phyloP scores from a whole-genome alignment of 2,888 invertebrate species.

The Lasioglossum vierecki region DNA sequence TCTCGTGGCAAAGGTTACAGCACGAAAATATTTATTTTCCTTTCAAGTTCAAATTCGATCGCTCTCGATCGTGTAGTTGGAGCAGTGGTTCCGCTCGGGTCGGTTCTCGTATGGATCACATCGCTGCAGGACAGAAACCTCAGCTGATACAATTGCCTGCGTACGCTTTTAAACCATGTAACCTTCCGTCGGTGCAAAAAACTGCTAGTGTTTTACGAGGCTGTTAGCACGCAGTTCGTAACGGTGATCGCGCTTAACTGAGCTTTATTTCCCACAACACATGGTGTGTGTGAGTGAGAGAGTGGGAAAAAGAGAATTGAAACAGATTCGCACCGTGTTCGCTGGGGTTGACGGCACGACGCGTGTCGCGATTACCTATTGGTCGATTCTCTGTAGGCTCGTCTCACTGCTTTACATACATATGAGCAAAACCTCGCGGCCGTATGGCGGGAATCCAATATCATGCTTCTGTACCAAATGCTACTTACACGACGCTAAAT shows the following conservation, averaged over 20 bases:
- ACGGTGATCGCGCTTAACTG: slow-evolving; percentile 20
- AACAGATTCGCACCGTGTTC: slow-evolving; percentile 23
- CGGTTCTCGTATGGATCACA: not conserved
- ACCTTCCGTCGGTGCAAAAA: not conserved
- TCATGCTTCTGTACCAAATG: slow-evolving; percentile 2
- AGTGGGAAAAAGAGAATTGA: slow-evolving; percentile 16
- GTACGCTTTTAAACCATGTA: slow-evolving; percentile 8
- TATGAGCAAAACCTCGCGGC: slow-evolving; percentile 78
- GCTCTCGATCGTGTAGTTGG: no score
- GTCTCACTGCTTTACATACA: slow-evolving; percentile 84
- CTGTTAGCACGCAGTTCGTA: slow-evolving; percentile 31
- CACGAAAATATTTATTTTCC: not conserved
- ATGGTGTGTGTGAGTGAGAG: no score
- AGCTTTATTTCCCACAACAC: slow-evolving; percentile 34
- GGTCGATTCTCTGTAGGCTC: slow-evolving; percentile 53
- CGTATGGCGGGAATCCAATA: slow-evolving; percentile 23
- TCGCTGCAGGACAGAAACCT: not conserved
- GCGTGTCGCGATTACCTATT: slow-evolving; percentile 43
- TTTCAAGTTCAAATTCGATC: slow-evolving; percentile 2
- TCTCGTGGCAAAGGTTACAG: no score
- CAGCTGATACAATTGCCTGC: not conserved
- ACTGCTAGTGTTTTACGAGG: slow-evolving; percentile 5
- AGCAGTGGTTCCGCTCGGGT: not conserved
- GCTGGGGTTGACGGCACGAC: slow-evolving; percentile 43
- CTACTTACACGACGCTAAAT: slow-evolving; percentile 1